A percentile compares a stretch with the other conserved stretches of the same genome.
phyloP scores from a whole-genome alignment of 2,797 vertebrate species.

The Dallia pectoralis region DNA sequence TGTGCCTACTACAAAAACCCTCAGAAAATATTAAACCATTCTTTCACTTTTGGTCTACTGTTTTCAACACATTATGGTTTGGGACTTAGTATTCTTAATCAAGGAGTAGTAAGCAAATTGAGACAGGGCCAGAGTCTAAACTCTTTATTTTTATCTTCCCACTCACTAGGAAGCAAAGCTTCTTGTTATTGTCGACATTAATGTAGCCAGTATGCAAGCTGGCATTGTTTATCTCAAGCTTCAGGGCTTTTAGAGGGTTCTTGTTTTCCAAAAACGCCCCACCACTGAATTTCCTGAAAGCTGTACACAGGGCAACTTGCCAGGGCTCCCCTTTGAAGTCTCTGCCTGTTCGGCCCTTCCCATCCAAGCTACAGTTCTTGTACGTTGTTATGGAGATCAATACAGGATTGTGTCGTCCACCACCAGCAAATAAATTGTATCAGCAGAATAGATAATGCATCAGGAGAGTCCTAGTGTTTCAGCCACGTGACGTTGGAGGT shows the following conservation, averaged over 20 bases:
- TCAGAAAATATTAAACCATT: no score
- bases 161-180: neutral
- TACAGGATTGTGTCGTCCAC: conserved; percentile 1
- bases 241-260: neutral
- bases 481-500: neutral
- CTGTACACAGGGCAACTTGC: conserved; percentile 5
- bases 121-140: no score
- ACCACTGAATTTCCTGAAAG: conserved; percentile 2
- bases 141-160: neutral
- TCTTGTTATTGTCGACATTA: neutral
- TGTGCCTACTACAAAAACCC: no score
- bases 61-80: no score
- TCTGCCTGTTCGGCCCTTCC: neutral
- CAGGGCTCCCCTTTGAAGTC: conserved; percentile 4
- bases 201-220: neutral
- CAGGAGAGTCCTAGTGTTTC: neutral
- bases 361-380: neutral
- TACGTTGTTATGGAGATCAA: neutral
- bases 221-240: neutral
- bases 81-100: no score
- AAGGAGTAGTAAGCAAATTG: no score
- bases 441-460: neutral
- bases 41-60: no score
- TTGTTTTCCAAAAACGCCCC: neutral
- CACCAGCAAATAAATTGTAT: neutral